phyloP scores from a whole-genome alignment of 2,888 invertebrate species.

The Lycocerus yunnanus region DNA sequence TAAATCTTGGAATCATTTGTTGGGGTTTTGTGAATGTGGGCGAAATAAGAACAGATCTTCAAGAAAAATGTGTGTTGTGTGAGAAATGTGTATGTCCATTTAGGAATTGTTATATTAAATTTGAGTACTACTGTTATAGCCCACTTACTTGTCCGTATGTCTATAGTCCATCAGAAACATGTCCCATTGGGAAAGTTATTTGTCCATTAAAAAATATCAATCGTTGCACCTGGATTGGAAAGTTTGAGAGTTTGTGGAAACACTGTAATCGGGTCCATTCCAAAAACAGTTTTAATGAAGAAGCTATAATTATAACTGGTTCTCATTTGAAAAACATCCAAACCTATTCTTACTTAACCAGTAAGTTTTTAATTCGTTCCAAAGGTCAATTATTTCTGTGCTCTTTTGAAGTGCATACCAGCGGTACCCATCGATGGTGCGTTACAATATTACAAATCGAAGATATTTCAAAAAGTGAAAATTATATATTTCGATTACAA shows the following conservation, averaged over 20 bases:
- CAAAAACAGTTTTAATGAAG: neutral
- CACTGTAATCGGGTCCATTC: neutral
- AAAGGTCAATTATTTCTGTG: neutral
- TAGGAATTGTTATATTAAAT: neutral
- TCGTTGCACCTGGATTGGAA: neutral
- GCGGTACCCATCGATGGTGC: neutral
- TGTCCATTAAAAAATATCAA: neutral
- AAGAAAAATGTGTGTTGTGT: neutral
- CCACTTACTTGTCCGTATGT: neutral
- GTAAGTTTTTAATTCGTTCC: neutral
- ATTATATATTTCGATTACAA: neutral
- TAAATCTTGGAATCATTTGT: neutral
- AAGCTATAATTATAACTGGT: neutral
- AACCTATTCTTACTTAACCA: neutral
- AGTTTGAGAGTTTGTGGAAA: neutral
- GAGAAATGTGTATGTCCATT: neutral
- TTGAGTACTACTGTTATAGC: neutral
- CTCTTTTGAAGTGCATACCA: neutral
- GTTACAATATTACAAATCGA: neutral
- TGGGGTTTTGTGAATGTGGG: neutral
- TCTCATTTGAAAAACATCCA: neutral
- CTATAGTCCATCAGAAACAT: accelerated
- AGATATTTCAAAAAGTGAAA: neutral
- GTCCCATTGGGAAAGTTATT: neutral
- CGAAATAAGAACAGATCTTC: neutral